Base-by-base conservation (phyloP, 2,113 vertebrate genomes). In the Ophiodon elongatus region DNA sequence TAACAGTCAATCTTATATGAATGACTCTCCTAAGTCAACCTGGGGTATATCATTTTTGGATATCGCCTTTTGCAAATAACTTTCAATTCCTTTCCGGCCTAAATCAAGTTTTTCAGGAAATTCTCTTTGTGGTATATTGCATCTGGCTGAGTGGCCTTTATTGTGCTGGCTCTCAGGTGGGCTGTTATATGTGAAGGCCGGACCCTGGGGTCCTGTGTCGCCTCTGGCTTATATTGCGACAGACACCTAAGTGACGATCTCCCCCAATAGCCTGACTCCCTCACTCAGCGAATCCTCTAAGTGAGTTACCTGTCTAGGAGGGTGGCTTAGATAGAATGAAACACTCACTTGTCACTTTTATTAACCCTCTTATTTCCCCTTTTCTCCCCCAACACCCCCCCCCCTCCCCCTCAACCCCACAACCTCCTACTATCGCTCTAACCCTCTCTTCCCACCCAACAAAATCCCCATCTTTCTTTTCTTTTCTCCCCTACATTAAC, bases 281-380 rank as follows among this genome's bases (percentile, higher is more conserved):
- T 91, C 91, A 91, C 86, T 93, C 92, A 91, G 91, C 87, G 57
- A 87, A 92, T 87, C 88, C 91, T 93, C 89, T 95, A 94, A 96
- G 92, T 94, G 90, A 93, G 93, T 95, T 95, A 93, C 81, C 90
- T 89, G 93, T 92, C 92, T 89, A 77, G 86, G 85, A 93, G 87
- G 90, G 87, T 90, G 92, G 92, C 90, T 89, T 79, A 89, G 90
- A 95, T 94, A 88, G 91, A 95, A 95, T 94, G 91, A 95, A 95
- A 94, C 88, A 89, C 89, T 93, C 93, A 86, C 89, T 93, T 94
- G 94, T 95, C 93, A 92, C 91, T 94, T 94, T 91, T 91, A 93
- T 94, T 94, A 94, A 94, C 92, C 90, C 91, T 90, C 92, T 93
- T 92, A 90, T 89, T 89, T 87, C 84, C 85, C 79, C 52, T 63